Evolutionary conservation across 1,140 invertebrate species (phyloP), one percentile per base, ranked within the genome.

Genomic region (Atta colombica): DNA sequence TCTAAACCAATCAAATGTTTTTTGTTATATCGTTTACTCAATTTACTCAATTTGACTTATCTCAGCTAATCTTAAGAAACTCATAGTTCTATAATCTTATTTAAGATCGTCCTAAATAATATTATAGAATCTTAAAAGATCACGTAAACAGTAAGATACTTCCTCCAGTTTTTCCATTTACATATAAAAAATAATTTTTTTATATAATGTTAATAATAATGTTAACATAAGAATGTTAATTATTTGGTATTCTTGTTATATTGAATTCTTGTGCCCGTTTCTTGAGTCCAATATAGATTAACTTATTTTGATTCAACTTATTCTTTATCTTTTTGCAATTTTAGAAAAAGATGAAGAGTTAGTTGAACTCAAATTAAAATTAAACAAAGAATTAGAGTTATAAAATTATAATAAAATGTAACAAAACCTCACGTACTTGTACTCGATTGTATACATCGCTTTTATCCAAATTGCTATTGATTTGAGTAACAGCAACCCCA

Each of bases 401-500:
- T 31, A 3, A 28, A 12, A 61, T 2, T 18, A 21, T 12, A 25
- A 85, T 4, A 18, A 25, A 2, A 53, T 18, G 16, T 12, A 25
- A 85, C 7, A 18, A 25, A 2, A 53, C 0, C 2, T 8, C 8
- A 90, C 68, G 0, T 92, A 94, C 94, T 85, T 90, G 92, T 0
- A 91, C 77, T 16, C 93, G 89, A 58, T 81, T 91, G 25, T 92
- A 95, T 3, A 81, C 91, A 39, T 93, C 87, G 8, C 84, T 92
- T 82, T 91, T 92, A 16, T 94, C 92, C 1, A 77, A 12, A 12
- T 61, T 8, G 71, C 71, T 89, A n/a, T 89, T 95, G 65, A 96
- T 94, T 90, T 96, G 95, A 89, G 95, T 93, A 45, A 96, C 95
- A 0, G 95, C 93, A 0, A 95, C 92, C 16, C 96, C 96, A 25